Evolutionary conservation across 2,888 invertebrate genomes (phyloP), one percentile per base, ranked within the genome.

Genomic region (Andrena bicolor): DNA sequence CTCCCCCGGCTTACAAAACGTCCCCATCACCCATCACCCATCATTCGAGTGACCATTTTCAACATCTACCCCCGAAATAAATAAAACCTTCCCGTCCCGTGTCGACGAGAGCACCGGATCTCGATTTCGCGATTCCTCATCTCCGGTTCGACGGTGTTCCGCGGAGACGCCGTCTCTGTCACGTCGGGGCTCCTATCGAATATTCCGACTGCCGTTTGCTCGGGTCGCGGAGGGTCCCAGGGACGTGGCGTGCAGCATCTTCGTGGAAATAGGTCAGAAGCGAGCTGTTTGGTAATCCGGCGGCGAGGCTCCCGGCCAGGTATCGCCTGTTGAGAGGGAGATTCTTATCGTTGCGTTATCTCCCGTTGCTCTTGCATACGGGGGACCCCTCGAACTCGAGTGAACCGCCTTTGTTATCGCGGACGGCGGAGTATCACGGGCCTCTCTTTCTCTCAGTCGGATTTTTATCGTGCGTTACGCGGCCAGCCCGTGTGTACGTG

Each of bases 311-410:
- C 58, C 56, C 60, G 53, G 60, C 26, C 82, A 82, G 76, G 81
- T 77, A 79, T 83, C 76, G 81, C 81, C 73, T 76, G 82, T 83
- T 83, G 78, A 78, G 77, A 76, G 51, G 66, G 76, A 83, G 76
- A 83, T 82, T 69, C 49, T 74, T 77, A 78, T 83, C 82, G 66
- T 58, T 16, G 48, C 32, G 53, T 82, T 83, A 82, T 82, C 74
- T 78, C n/a, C 26, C 35, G 68, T 41, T 76, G 64, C 72, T 66
- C 65, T 65, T 61, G 69, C 76, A 70, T 56, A 26, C 49, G 30
- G 30, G 26, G 73, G 41, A 41, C 41, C 74, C 68, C 48, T 73
- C 60, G 65, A 76, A 68, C 63, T 58, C 49, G 56, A 60, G 41
- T 60, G 71, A 70, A 23, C 41, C 26, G 64, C 16, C 73, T 76